Base-by-base conservation (phyloP, 2,113 vertebrate species). In the Microtus ochrogaster region DNA sequence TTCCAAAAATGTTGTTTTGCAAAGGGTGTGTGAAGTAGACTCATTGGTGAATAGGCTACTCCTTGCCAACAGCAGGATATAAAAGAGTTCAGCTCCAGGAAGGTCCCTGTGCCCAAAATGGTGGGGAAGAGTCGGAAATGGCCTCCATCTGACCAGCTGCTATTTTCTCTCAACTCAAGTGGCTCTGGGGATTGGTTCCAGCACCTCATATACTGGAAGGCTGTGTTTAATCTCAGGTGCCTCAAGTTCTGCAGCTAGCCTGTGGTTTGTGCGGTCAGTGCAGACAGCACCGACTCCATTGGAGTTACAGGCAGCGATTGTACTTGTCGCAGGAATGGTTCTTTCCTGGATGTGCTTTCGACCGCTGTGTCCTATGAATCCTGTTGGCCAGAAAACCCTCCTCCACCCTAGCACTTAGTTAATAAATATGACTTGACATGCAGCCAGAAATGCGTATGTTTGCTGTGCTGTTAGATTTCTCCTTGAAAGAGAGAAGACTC, bases 381-480 rank as follows among this genome's bases (percentile, higher is more conserved):
- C 96, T 94, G 85, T 68, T 97, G 96, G 94, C 93, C 96, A 94
- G 84, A 97, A 97, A 97, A 98, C 65, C 86, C 3, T 77, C 78
- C 96, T 98, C 92, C 92, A 33, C 95, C 96, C 84, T 97, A 95
- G 96, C 94, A 94, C 89, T 97, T 97, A 96, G 94, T 85, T 98
- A 97, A 98, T n/a, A 98, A 98, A 97, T 94, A 92, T 14, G 83
- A n/a, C 89, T 96, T 96, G 95, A 96, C 96, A 96, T 89, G 87
- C 77, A 95, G 93, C 96, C 94, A 96, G 94, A 97, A 95, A 97
- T 86, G 52, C 89, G 16, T 97, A 96, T 96, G 49, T 97, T 98
- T 98, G 87, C 88, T 94, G 89, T 70, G 76, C 47, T 97, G 95
- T 98, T 96, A 82, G 96, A 10, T 92, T 97, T 95, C 89, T 92